phyloP scores from a whole-genome alignment of 1,140 invertebrate genomes.

The Apocrypta bakeri region DNA sequence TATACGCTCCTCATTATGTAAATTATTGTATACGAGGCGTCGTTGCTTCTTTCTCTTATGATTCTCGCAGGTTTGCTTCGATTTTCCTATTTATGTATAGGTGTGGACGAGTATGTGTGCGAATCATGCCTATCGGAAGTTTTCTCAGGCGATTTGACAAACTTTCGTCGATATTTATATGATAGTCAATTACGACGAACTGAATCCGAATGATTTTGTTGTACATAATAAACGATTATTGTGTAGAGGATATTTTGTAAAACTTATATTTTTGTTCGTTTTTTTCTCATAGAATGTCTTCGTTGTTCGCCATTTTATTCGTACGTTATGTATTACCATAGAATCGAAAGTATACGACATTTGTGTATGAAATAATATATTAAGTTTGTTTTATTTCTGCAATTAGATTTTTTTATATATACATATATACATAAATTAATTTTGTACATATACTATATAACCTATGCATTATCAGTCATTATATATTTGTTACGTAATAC shows the following conservation, averaged over 20 bases:
- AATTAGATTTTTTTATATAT: not conserved
- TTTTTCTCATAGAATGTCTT: not conserved
- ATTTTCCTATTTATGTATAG: not conserved
- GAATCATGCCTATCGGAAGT: not conserved
- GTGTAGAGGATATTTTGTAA: not conserved
- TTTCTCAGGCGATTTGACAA: not conserved
- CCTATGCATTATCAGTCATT: conserved; percentile 21
- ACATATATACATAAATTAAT: not conserved
- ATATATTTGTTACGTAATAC: conserved; percentile 1
- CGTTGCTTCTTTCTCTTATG: not conserved
- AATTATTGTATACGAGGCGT: conserved; percentile 35
- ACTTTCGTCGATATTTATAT: not conserved
- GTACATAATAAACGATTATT: not conserved
- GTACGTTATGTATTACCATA: not conserved
- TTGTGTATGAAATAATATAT: not conserved
- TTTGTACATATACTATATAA: conserved; percentile 17
- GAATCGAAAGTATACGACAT: not conserved
- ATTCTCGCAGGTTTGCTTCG: not conserved
- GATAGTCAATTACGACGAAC: not conserved
- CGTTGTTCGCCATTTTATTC: not conserved
- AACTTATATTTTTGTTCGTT: not conserved
- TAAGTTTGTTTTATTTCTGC: not conserved
- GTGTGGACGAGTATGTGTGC: not conserved
- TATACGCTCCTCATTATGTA: conserved; percentile 24
- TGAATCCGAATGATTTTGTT: not conserved